These are phyloP conservation scores for Drosophila bifasciata DNA, from an alignment of 1,140 invertebrate genomes.

Conservation along the genomic window DNA sequence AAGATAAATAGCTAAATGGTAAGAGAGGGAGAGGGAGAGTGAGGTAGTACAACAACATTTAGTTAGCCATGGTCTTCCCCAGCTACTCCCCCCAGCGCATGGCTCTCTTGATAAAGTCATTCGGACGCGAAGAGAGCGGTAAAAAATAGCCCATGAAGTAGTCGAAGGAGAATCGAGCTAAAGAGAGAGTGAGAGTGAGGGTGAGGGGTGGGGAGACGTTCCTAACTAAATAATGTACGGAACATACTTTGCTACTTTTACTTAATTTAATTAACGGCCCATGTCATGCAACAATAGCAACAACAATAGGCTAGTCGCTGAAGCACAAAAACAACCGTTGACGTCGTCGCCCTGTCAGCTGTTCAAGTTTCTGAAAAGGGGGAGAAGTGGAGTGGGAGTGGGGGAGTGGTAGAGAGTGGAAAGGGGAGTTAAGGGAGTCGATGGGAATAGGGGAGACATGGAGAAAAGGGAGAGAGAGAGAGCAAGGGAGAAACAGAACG, in stretches of 20 bases:
- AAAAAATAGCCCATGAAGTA: background rate
- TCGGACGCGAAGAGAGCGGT: conserved; percentile 11
- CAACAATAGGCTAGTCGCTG: background rate
- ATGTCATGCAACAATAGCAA: conserved; percentile 43
- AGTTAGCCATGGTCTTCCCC: background rate
- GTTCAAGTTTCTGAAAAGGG: conserved; percentile 63
- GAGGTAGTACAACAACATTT: too few relatives aligned
- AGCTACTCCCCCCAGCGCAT: conserved; percentile 10
- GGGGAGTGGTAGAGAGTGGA: too few relatives aligned
- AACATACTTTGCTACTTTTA: conserved; percentile 81
- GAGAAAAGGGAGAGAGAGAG: background rate
- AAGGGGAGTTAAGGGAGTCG: too few relatives aligned
- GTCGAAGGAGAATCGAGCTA: background rate
- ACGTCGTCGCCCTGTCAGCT: conserved; percentile 66
- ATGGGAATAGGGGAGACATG: background rate
- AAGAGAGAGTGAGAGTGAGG: background rate
- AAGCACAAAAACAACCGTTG: conserved; percentile 4
- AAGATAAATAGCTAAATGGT: too few relatives aligned
- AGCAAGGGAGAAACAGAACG: too few relatives aligned
- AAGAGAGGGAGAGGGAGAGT: too few relatives aligned
- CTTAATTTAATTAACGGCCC: conserved; percentile 81
- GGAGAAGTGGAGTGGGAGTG: too few relatives aligned
- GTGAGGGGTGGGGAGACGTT: background rate
- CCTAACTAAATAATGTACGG: conserved; percentile 60
- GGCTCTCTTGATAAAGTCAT: conserved; percentile 51